phyloP scores from a whole-genome alignment of 2,113 vertebrate species.

The Aptenodytes patagonicus region DNA sequence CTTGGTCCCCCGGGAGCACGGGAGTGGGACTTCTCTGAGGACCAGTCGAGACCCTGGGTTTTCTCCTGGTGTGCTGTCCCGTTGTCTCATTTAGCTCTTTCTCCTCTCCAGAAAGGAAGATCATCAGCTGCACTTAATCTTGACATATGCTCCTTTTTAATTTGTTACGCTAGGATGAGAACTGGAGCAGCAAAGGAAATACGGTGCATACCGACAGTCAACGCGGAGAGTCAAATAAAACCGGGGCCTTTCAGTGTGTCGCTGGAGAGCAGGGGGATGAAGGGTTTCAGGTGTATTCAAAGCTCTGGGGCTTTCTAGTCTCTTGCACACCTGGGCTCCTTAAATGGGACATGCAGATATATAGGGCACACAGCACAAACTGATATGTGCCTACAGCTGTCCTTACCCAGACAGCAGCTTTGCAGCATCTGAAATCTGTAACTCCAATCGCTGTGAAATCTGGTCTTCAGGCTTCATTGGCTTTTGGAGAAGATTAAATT shows the following conservation, averaged over 20 bases:
- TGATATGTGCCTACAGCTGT: background rate
- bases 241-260: fast-evolving
- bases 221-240: fast-evolving
- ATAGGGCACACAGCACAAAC: background rate
- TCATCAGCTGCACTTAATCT: background rate
- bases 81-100: background rate
- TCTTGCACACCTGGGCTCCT: background rate
- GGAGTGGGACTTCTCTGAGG: background rate
- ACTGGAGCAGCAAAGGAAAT: background rate
- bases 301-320: background rate
- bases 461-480: background rate
- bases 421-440: background rate
- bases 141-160: slow-evolving; percentile 1
- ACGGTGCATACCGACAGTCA: fast-evolving
- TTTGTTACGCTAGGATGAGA: background rate
- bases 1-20: fast-evolving
- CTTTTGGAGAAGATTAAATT: background rate
- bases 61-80: background rate
- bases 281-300: background rate
- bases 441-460: background rate
- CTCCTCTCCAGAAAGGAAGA: background rate
- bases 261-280: background rate
- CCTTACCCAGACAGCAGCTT: background rate
- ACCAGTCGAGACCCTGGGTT: background rate
- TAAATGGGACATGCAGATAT: background rate